Evolutionary conservation across 2,888 invertebrate species (phyloP), one percentile per base, ranked within the genome.

Genomic region (Polydrusus pterygomalis): DNA sequence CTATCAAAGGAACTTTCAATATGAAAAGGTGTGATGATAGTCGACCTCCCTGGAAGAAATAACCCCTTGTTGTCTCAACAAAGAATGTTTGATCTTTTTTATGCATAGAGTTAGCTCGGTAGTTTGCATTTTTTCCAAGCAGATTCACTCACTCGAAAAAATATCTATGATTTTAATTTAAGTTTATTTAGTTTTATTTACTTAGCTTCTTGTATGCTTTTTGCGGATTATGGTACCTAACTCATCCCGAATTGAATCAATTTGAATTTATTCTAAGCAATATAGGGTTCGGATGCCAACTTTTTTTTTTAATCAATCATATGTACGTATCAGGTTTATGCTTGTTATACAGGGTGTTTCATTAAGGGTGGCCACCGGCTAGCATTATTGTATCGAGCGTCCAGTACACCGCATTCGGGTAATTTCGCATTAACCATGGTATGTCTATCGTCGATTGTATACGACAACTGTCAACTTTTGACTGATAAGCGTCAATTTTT

Each of bases 11-110:
- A 81, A 80, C 78, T 75, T 77, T 78, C 78, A 80, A 81, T 81
- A 81, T 82, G 78, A 81, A 85, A 85, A 84, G 84, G 85, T 85
- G 84, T 84, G 85, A 85, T 84, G 84, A 84, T 84, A 83, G 84
- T 84, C 84, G 84, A 83, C 84, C 84, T 81, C 82, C 84, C 83
- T 81, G 79, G 82, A 82, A 81, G 83, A 83, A 79, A 79, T 79
- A 78, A 83, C 84, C 85, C 83, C 81, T 82, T 82, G 83, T 83
- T 75, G 80, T 79, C 80, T 83, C 81, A 83, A 83, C 82, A 80
- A 76, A 77, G 78, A 79, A 78, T 79, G 81, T 81, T 81, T 80
- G 78, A 81, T 79, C 79, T 79, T 80, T 80, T 83, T 82, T 81
- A 68, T 75, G 78, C 77, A 77, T 80, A 80, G 77, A 80, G 77